Base-by-base conservation (phyloP, 1,140 invertebrate genomes). In the Papilio polytes region DNA sequence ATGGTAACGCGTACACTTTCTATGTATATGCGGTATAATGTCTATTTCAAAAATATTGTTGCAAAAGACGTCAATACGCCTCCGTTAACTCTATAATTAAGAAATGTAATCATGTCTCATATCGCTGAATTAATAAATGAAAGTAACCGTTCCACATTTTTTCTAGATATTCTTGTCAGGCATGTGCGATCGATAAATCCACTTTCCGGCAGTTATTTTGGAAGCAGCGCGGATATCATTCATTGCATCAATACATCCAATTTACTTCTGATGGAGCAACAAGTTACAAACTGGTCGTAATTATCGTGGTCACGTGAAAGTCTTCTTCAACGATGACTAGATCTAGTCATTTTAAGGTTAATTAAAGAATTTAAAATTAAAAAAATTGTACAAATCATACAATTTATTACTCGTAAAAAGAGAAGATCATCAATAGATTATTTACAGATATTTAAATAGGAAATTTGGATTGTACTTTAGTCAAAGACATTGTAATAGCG, bases 231-330 rank as follows among this genome's bases (percentile, higher is more conserved):
- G 63, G 63, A 70, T 70, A 70, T 31, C 53, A 56, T 56, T 20
- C n/a, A 56, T 56, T 20, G 53, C 53, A 20, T 56, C 63, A 31
- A 70, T 70, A 70, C 63, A 70, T 31, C 63, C 22, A 70, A 70
- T 70, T 70, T 70, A 70, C 6, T 31, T 70, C 26, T 70, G 63
- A 70, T 70, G 22, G 20, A 70, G 63, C 63, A 70, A 70, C 63
- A 26, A 13, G 12, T 12, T 15, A 70, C 22, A 70, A 70, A 70
- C 26, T 70, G 63, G 63, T 70, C 63, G 63, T 70, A 70, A 70
- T 70, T 70, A 31, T 70, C 22, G 13, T 70, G 63, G 63, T 70
- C 63, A 31, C 63, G 63, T 70, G 63, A 70, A 70, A 70, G 63
- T 70, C 26, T 70, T 70, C 63, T 31, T 66, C 22, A 31, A 15